Conservation (phyloP, 1,140 invertebrate species). For the Centruroides vittatus region DNA sequence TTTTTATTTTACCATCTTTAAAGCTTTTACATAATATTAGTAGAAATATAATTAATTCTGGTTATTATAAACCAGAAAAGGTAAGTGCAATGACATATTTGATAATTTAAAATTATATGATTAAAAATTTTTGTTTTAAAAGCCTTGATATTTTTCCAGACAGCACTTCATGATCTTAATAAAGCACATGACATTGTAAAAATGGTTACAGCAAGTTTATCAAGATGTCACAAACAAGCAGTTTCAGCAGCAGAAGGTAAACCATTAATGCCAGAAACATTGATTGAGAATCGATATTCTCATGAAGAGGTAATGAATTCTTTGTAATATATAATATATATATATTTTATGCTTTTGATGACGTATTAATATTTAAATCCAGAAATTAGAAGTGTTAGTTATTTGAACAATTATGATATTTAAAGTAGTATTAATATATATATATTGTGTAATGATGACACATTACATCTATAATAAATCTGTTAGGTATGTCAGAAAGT, state of each 20-base stretch:
- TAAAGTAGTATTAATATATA: no score
- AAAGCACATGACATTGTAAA: slow-evolving; percentile 36
- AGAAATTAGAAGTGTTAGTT: no score
- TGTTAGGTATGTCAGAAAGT: no score
- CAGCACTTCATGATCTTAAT: slow-evolving; percentile 34
- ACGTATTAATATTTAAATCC: no score
- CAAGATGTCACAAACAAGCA: slow-evolving; percentile 34
- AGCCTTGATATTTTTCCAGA: slow-evolving; percentile 21
- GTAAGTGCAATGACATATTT: slow-evolving; percentile 21
- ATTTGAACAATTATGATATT: no score
- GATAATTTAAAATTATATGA: background rate
- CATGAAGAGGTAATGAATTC: slow-evolving; percentile 31
- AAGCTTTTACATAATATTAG: slow-evolving; percentile 34
- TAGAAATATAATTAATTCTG: slow-evolving; percentile 33
- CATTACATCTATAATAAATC: no score
- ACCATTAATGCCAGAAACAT: slow-evolving; percentile 25
- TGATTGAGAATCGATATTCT: slow-evolving; percentile 34
- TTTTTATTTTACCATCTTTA: slow-evolving; percentile 33
- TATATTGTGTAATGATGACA: no score
- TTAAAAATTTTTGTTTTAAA: background rate
- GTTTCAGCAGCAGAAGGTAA: slow-evolving; percentile 22
- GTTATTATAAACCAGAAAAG: slow-evolving; percentile 34
- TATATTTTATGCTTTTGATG: no score
- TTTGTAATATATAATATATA: background rate
- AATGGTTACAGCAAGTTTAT: slow-evolving; percentile 33